Conservation (phyloP, 2,113 vertebrate species). For the Apodemus sylvaticus region DNA sequence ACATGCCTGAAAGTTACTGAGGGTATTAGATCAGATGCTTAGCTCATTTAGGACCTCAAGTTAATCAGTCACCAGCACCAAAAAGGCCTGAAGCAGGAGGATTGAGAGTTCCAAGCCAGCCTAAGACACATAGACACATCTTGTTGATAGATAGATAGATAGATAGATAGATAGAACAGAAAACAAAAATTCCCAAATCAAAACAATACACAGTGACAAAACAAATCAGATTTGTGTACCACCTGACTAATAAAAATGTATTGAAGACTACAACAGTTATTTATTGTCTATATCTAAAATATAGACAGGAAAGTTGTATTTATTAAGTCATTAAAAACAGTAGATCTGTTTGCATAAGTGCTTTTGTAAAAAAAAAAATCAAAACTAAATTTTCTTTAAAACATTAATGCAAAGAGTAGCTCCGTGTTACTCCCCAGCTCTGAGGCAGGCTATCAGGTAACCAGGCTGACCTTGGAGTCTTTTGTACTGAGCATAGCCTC, state of each 20-base stretch:
- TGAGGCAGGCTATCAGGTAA: background rate
- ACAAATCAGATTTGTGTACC: background rate
- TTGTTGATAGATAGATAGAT: background rate
- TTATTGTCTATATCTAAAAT: background rate
- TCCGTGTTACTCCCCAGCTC: background rate
- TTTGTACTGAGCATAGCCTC: background rate
- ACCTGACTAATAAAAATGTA: background rate
- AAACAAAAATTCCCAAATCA: background rate
- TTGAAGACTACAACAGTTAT: background rate
- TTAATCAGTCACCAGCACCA: background rate
- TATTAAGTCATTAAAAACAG: slow-evolving; percentile 46
- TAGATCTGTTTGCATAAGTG: background rate
- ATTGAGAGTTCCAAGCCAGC: background rate
- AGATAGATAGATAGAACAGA: background rate
- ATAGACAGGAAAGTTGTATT: slow-evolving; percentile 11
- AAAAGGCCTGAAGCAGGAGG: background rate
- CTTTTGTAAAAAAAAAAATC: slow-evolving; percentile 35
- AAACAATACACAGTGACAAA: background rate
- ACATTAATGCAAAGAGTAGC: slow-evolving; percentile 29
- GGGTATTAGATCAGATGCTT: background rate
- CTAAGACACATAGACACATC: background rate
- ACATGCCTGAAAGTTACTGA: slow-evolving; percentile 7
- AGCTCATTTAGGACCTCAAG: background rate
- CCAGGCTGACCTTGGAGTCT: background rate
- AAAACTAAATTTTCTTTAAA: background rate